Percentiles rank a stretch among this genome's conserved stretches.
These are phyloP conservation scores for Anhinga rufa DNA, from an alignment of 2,113 vertebrate species.

Conservation along the genomic window DNA sequence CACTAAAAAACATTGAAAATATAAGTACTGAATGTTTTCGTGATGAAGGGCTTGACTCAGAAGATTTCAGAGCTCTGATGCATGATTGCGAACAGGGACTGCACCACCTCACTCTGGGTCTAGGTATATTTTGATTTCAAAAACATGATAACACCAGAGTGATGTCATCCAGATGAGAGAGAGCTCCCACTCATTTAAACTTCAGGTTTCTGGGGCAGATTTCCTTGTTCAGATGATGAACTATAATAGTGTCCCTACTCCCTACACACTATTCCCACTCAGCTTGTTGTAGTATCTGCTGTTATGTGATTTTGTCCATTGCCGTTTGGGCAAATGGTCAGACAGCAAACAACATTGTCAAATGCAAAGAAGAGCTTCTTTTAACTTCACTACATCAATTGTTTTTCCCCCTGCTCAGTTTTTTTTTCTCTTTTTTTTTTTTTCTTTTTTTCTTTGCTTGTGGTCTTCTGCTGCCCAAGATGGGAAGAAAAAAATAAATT, in stretches of 20 bases:
- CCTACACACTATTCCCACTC: not conserved
- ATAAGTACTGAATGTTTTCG: not conserved
- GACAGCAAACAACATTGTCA: not conserved
- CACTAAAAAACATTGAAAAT: not conserved
- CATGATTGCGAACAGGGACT: not conserved
- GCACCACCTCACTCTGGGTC: accelerated
- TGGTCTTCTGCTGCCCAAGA: not conserved
- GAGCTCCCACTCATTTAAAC: not conserved
- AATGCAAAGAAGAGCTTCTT: not conserved
- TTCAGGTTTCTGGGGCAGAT: not conserved
- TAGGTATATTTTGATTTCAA: not conserved
- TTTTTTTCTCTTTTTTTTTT: accelerated
- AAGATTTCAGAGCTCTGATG: not conserved
- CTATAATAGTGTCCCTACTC: not conserved
- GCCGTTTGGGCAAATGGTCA: not conserved
- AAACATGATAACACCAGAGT: not conserved
- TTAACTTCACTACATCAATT: not conserved
- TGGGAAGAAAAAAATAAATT: not conserved
- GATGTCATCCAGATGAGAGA: not conserved
- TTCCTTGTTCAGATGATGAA: not conserved
- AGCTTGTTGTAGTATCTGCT: not conserved
- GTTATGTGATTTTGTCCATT: not conserved
- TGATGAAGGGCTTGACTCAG: not conserved
- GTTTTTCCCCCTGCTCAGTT: not conserved
- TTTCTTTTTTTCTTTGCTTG: not conserved